Conservation (phyloP, 2,797 vertebrate genomes). For the Hoplostethus mediterraneus region DNA sequence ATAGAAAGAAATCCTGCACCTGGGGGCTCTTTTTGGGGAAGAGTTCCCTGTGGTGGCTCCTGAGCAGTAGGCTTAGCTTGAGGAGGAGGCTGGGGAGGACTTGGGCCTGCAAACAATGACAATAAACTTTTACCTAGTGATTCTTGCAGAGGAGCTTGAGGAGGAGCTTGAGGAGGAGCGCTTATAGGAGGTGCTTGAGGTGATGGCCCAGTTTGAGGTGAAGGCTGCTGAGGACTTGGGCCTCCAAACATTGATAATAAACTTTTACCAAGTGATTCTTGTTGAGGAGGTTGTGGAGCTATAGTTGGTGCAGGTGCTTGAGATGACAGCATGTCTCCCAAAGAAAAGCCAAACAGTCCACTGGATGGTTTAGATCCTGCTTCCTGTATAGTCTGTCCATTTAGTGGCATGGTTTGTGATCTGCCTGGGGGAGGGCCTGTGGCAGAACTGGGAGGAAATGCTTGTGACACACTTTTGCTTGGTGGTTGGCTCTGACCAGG, state of each 20-base stretch:
- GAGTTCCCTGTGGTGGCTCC: conserved; percentile 42
- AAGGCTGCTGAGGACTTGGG: conserved; percentile 59
- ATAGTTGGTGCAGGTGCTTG: conserved; percentile 46
- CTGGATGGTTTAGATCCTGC: conserved; percentile 74
- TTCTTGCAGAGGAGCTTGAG: conserved; percentile 33
- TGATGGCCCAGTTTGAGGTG: conserved; percentile 49
- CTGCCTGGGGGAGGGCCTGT: conserved; percentile 38
- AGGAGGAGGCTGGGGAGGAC: conserved; percentile 49
- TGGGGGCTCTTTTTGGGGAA: conserved; percentile 78
- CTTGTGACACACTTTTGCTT: conserved; percentile 71
- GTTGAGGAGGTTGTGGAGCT: conserved; percentile 51
- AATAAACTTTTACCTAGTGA: conserved; percentile 58
- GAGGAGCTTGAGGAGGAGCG: conserved; percentile 55
- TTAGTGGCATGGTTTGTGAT: conserved; percentile 62
- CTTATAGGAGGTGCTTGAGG: conserved; percentile 50
- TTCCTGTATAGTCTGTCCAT: conserved; percentile 75
- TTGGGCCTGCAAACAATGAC: conserved; percentile 64
- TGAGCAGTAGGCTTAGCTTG: conserved; percentile 62
- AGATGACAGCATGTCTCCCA: conserved; percentile 83
- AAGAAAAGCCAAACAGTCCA: conserved; percentile 86
- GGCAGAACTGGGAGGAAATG: conserved; percentile 54
- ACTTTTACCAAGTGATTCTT: conserved; percentile 75
- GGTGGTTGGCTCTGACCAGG: conserved; percentile 48
- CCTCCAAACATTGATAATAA: conserved; percentile 76
- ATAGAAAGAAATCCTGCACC: conserved; percentile 78